Base-by-base conservation (phyloP, 2,888 invertebrate genomes). In the Cetonia aurata region DNA sequence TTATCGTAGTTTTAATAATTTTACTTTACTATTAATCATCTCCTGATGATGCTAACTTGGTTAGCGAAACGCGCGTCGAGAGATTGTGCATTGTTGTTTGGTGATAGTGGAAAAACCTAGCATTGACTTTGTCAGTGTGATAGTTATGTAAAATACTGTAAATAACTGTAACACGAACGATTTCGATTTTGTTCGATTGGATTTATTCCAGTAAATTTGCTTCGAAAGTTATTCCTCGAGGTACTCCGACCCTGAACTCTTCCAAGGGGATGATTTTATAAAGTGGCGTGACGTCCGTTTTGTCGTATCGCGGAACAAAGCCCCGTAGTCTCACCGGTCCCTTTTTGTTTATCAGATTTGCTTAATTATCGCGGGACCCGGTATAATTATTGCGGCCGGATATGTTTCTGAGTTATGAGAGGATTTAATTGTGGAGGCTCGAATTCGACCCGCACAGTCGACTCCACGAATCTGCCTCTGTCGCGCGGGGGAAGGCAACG, bases 261-360 rank as follows among this genome's bases (percentile, higher is more conserved):
- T 41, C 15, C 53, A 6, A 12, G 31, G 25, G 19, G 48, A 48
- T 48, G 60, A 62, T 62, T 62, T 62, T 48, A 33, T 48, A 25
- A 31, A 31, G 46, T 50, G 48, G 48, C 62, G 48, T 48, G 62
- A 48, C 17, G 25, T 48, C 15, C 10, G 10, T 15, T 3, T 25
- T 25, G 25, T 13, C 19, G 48, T n/a, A 48, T 48, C 33, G 62
- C 31, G 13, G 62, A 62, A 62, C 62, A 62, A 62, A 62, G 46
- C 60, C 31, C 25, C 31, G 44, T 13, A 6, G 33, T 25, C 25
- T 25, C 25, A 25, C 9, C 60, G 33, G 37, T 33, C 67, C 19
- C 56, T 67, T 67, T 67, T 67, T 55, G 56, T 67, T 67, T 67
- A 67, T 67, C 67, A 57, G 56, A 67, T 67, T 67, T 56, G 37